Percentiles rank a stretch among this genome's conserved stretches.
Evolutionary conservation across 2,888 invertebrate genomes (phyloP).

Genomic region (Diarsia rubi): DNA sequence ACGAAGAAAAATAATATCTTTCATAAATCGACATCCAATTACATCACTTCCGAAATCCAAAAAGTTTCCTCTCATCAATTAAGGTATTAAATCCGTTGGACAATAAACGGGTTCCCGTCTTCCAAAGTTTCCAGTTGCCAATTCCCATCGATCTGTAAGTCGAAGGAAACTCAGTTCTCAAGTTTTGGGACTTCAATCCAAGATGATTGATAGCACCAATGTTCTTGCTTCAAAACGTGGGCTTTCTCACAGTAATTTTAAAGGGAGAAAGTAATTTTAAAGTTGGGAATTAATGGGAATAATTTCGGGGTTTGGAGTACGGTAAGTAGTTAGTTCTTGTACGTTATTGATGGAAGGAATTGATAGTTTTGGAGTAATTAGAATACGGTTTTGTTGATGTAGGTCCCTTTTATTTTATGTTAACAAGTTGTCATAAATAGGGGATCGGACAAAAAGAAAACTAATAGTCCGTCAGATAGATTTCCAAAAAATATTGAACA

Average conservation of each 20-base stretch:
- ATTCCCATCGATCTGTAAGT: conserved; percentile 61
- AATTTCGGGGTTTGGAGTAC: conserved; percentile 28
- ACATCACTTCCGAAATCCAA: conserved; percentile 15
- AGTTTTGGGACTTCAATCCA: conserved; percentile 58
- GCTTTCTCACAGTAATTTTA: conserved; percentile 35
- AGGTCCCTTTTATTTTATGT: too few species aligned
- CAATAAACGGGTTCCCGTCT: conserved; percentile 59
- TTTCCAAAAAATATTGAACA: too few species aligned
- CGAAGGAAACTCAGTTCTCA: conserved; percentile 49
- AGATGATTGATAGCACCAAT: conserved; percentile 67
- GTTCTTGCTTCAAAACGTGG: conserved; percentile 46
- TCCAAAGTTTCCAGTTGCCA: conserved; percentile 56
- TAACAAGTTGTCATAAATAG: too few species aligned
- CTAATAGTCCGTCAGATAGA: too few species aligned
- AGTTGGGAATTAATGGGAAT: conserved; percentile 60
- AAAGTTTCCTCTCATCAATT: conserved; percentile 63
- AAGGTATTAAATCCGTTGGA: conserved; percentile 60
- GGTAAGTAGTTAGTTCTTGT: conserved; percentile 14
- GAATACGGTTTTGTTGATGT: background rate
- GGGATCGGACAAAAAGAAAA: too few species aligned
- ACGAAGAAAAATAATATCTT: background rate
- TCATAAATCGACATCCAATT: conserved; percentile 5
- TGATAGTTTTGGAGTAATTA: conserved; percentile 22
- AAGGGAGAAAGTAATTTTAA: conserved; percentile 57
- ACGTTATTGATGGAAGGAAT: conserved; percentile 22